These are phyloP conservation scores for Plagodis dolabraria DNA, from an alignment of 2,888 invertebrate species.

Conservation along the genomic window DNA sequence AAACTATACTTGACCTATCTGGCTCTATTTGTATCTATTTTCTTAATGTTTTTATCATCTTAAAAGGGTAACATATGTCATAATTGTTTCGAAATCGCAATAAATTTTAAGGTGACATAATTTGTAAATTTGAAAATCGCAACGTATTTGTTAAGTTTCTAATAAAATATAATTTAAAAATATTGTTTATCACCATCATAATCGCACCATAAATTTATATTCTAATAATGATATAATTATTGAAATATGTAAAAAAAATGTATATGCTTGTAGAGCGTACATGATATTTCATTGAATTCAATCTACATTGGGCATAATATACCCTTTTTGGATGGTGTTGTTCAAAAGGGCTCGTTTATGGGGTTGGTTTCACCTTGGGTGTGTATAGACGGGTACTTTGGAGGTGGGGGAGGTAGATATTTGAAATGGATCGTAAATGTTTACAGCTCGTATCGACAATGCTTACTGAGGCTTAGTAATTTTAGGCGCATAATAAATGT, in stretches of 20 bases:
- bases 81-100: not conserved
- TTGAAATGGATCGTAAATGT: conserved; percentile 80
- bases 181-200: too few species aligned
- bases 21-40: conserved; percentile 44
- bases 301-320: conserved; percentile 22
- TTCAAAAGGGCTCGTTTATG: conserved; percentile 29
- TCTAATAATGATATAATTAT: too few species aligned
- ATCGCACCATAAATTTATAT: too few species aligned
- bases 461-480: conserved; percentile 83
- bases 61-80: conserved; percentile 19
- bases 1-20: conserved; percentile 69
- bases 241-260: too few species aligned
- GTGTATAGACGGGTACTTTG: conserved; percentile 2
- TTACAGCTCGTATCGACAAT: conserved; percentile 79
- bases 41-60: conserved; percentile 22
- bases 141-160: not conserved
- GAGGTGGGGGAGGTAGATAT: conserved; percentile 60
- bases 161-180: not conserved
- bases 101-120: not conserved
- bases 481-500: conserved; percentile 84
- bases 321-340: conserved; percentile 37
- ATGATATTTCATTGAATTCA: conserved; percentile 11
- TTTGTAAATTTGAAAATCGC: not conserved
- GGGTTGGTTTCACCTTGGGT: conserved; percentile 26
- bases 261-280: conserved; percentile 1